Evolutionary conservation across 2,888 invertebrate species (phyloP).

Genomic region (Drosophila ezoana): DNA sequence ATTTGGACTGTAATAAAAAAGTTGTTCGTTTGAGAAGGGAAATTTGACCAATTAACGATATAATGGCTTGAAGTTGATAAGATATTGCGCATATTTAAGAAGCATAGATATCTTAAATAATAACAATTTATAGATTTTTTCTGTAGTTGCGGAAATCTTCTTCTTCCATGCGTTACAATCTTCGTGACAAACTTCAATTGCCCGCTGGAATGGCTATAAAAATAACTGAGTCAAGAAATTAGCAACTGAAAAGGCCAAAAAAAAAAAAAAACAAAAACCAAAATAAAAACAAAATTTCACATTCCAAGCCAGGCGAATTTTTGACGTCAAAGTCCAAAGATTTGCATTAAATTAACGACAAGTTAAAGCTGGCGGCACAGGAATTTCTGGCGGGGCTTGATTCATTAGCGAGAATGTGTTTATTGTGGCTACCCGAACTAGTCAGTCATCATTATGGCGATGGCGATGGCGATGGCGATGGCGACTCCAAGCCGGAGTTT

Average conservation of each 20-base stretch:
- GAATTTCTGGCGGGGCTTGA: constrained; percentile 74
- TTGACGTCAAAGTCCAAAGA: constrained; percentile 80
- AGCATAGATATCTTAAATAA: too few species aligned
- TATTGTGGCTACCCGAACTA: constrained; percentile 60
- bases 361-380: constrained; percentile 58
- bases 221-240: constrained; percentile 49
- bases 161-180: not conserved
- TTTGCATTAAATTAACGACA: constrained; percentile 65
- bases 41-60: too few species aligned
- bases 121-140: too few species aligned
- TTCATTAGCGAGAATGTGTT: constrained; percentile 70
- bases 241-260: constrained; percentile 53
- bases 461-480: constrained; percentile 1
- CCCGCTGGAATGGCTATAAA: not conserved
- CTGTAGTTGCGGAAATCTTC: too few species aligned
- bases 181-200: not conserved
- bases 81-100: too few species aligned
- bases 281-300: constrained; percentile 68
- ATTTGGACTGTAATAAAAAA: too few species aligned
- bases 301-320: constrained; percentile 70
- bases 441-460: constrained; percentile 59
- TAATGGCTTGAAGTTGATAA: too few species aligned
- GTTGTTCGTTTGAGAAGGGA: too few species aligned
- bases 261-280: constrained; percentile 13
- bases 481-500: constrained; percentile 37